Base-by-base conservation (phyloP, 2,888 invertebrate species). In the Rhingia rostrata region DNA sequence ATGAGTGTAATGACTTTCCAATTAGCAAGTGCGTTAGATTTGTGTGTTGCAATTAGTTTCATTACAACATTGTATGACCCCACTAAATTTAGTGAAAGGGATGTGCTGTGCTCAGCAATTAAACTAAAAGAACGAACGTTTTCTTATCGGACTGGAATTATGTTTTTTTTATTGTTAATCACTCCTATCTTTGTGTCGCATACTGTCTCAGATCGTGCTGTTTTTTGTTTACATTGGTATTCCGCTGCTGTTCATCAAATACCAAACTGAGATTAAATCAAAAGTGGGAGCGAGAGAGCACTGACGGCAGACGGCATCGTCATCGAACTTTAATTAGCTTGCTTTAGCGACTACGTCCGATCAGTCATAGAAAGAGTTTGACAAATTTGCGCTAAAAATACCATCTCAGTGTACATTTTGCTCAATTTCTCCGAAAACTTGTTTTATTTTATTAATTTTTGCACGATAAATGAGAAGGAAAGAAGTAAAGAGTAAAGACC, bases 301-400 rank as follows among this genome's bases (percentile, higher is more conserved):
- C 35, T 54, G 60, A 49, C 64, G 37, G 22, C 47, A 61, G 61
- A 78, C 64, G 49, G 37, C n/a, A 35, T 56, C 35, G 58, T 53
- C 84, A 84, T 84, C 74, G 74, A 74, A 51, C 80, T 66, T 84
- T 80, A 74, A 80, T 80, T 84, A 75, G 74, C 70, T 66, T 63
- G 69, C 70, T 53, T 74, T 56, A 82, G 77, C 61, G 61, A 63
- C 54, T 67, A 39, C 47, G 66, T 49, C 41, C 58, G 53, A 74
- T 83, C 83, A 61, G 72, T 70, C 56, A 69, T 66, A 75, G 70
- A 64, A 49, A 84, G 53, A 80, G 60, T 80, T 84, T 79, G 83
- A 79, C 74, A 84, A 80, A 80, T 75, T 80, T 84, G 56, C 69
- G 70, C 80, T 84, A 84, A 80, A 84, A 80, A 84, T 84, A 84